Evolutionary conservation across 2,888 invertebrate genomes (phyloP).

Genomic region (Cyaniris semiargus): DNA sequence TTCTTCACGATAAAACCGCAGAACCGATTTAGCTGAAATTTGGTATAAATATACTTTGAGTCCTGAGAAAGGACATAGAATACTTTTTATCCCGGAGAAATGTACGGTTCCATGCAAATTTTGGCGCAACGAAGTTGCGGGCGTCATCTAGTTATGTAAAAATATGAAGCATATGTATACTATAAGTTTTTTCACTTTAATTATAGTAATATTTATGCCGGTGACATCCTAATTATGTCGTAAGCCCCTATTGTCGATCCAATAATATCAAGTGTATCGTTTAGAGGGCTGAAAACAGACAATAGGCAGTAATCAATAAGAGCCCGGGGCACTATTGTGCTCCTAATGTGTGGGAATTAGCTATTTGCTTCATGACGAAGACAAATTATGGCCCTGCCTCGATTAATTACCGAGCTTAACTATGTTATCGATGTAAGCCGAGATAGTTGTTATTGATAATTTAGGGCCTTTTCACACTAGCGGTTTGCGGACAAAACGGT

Average conservation of each 20-base stretch:
- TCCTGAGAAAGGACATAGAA: too few species aligned
- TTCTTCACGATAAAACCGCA: too few species aligned
- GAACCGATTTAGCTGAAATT: too few species aligned
- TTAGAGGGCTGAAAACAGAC: slow-evolving; percentile 69
- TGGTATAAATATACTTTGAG: too few species aligned
- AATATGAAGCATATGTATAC: not conserved
- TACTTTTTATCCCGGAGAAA: too few species aligned
- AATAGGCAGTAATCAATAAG: slow-evolving; percentile 78
- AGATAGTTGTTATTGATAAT: slow-evolving; percentile 41
- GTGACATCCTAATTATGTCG: slow-evolving; percentile 54
- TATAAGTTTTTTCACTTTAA: not conserved
- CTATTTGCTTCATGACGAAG: slow-evolving; percentile 78
- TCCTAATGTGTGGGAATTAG: slow-evolving; percentile 78
- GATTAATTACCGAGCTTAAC: slow-evolving; percentile 77
- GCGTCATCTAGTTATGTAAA: too few species aligned
- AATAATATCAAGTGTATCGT: slow-evolving; percentile 72
- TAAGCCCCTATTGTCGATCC: slow-evolving; percentile 56
- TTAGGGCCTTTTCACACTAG: slow-evolving; percentile 23
- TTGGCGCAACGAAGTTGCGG: too few species aligned
- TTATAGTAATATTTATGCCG: not conserved
- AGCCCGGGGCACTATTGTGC: slow-evolving; percentile 69
- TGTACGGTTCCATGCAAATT: too few species aligned
- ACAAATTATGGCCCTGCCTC: slow-evolving; percentile 73
- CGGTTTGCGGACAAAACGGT: not conserved
- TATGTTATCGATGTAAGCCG: slow-evolving; percentile 52